A percentile compares a stretch with the other conserved stretches of the same genome.
Evolutionary conservation across 2,888 invertebrate genomes (phyloP).

Genomic region (Drosophila pseudotakahashii): DNA sequence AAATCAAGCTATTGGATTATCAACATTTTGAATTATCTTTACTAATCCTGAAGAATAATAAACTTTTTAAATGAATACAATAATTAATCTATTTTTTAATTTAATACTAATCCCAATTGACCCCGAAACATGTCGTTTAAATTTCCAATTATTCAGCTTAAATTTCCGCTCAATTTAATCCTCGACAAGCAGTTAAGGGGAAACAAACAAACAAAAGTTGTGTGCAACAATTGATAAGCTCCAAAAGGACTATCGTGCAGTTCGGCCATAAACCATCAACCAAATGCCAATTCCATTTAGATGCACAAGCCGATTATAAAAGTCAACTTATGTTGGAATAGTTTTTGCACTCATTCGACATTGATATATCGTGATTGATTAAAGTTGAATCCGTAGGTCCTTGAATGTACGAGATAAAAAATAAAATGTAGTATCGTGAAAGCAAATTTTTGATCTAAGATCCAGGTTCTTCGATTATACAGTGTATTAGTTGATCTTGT

Average conservation of each 20-base stretch:
- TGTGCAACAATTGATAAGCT: conserved; percentile 30
- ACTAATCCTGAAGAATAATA: no score
- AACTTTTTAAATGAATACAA: no score
- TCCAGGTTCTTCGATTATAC: no score
- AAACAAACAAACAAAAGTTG: conserved; percentile 18
- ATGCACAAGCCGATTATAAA: conserved; percentile 38
- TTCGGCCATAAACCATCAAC: conserved; percentile 30
- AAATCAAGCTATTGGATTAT: no score
- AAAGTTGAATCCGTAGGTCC: conserved; percentile 30
- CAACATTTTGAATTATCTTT: no score
- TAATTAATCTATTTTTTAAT: no score
- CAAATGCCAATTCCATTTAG: conserved; percentile 38
- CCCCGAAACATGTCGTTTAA: not conserved
- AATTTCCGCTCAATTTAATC: conserved; percentile 21
- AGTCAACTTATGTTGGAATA: conserved; percentile 14
- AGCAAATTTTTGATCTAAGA: no score
- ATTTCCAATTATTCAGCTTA: not conserved
- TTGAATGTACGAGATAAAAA: not conserved
- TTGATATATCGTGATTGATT: conserved; percentile 14
- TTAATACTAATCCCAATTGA: no score
- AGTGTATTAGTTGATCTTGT: no score
- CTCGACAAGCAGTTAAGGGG: conserved; percentile 9
- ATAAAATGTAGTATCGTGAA: no score
- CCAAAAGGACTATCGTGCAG: conserved; percentile 25
- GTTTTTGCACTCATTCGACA: conserved; percentile 7